Base-by-base conservation (phyloP, 2,888 invertebrate genomes). In the Itoplectis maculator region DNA sequence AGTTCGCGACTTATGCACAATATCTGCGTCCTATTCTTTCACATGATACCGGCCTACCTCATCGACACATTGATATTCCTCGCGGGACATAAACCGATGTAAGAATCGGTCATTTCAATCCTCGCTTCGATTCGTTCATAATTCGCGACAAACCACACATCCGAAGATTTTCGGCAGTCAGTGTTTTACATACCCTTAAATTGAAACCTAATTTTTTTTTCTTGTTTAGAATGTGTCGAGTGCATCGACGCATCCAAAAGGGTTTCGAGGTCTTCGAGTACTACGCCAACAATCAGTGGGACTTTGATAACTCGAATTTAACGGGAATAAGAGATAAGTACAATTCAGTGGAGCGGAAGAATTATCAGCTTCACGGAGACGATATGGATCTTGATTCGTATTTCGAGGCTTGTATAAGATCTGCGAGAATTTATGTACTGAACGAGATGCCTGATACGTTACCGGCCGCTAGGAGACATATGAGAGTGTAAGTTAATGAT, bases 221-320 rank as follows among this genome's bases (percentile, higher is more conserved):
- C 47, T 65, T 56, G 51, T 81, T 0, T 91, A 98, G 98, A 37
- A 94, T 98, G 90, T 96, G 97, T 89, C 95, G 96, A 68, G 96
- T 98, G 0, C 98, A 98, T 86, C 95, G 96, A 77, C 95, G 97
- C 63, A 96, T 98, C 87, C 95, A 95, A 85, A 97, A 97, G 93
- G 97, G 98, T 0, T 97, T 98, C 89, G 97, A 97, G 88, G 96
- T 97, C 0, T 96, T 98, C 89, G 97, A 98, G 90, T 98, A 98
- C 91, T 98, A 98, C 93, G 97, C 98, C 0, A 97, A 96, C 91
- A 97, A 97, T 90, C 97, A 97, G 84, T 98, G 98, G 98, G 96
- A 96, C 89, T 97, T 98, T 92, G 95, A 95, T 59, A 97, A 97
- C 20, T 94, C 95, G 68, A 95, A 95, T 84, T 94, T 96, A 0